Evolutionary conservation across 2,797 vertebrate species (phyloP).

Genomic region (Coreius guichenoti): DNA sequence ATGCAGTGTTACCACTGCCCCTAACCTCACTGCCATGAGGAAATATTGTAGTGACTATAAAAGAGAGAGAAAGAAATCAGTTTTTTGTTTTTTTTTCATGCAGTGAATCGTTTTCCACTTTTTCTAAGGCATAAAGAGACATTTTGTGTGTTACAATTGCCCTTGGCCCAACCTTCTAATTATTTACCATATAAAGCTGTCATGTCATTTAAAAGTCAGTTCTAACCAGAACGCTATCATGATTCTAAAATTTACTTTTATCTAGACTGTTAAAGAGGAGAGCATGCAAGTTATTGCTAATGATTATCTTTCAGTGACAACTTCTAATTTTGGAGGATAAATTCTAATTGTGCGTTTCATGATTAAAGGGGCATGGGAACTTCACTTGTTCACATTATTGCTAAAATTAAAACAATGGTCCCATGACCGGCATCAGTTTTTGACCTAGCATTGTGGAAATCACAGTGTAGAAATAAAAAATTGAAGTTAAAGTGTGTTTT

Average conservation of each 20-base stretch:
- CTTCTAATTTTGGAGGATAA: not conserved
- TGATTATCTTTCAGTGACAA: not conserved
- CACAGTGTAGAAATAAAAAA: conserved; percentile 25
- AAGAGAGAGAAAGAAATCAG: not conserved
- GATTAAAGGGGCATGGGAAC: conserved; percentile 7
- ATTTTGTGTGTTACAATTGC: not conserved
- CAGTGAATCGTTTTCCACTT: not conserved
- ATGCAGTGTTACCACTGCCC: not conserved
- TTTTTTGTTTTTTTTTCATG: not conserved
- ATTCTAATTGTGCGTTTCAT: not conserved
- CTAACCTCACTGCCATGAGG: not conserved
- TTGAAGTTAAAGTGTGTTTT: not conserved
- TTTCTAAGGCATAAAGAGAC: not conserved
- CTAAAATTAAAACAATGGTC: conserved; percentile 5
- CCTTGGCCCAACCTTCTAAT: not conserved
- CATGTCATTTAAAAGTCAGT: not conserved
- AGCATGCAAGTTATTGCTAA: not conserved
- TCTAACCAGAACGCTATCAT: not conserved
- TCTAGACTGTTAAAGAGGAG: not conserved
- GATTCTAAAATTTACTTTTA: not conserved
- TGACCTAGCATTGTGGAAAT: not conserved
- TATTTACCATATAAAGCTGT: not conserved
- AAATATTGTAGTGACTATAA: not conserved
- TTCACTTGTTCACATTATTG: conserved; percentile 27
- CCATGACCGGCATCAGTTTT: conserved; percentile 1